Percentiles rank a stretch among this genome's conserved stretches.
These are phyloP conservation scores for Drosophila borealis DNA, from an alignment of 2,888 invertebrate species.

Conservation along the genomic window DNA sequence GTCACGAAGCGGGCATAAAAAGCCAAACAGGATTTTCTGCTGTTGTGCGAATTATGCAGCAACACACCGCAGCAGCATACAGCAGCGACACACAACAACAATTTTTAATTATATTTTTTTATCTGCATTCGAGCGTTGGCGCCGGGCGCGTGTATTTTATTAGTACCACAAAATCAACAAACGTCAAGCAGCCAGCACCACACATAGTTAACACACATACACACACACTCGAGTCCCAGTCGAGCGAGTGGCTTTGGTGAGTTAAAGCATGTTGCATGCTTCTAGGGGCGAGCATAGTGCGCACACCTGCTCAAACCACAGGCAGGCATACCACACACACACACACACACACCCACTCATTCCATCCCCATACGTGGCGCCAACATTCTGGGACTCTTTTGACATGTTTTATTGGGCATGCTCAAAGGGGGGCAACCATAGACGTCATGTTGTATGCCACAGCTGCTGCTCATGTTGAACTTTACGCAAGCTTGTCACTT, in stretches of 20 bases:
- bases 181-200: conserved; percentile 21
- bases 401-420: conserved; percentile 68
- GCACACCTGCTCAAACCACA: conserved; percentile 45
- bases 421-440: conserved; percentile 35
- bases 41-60: conserved; percentile 58
- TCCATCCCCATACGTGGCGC: conserved; percentile 13
- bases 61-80: conserved; percentile 17
- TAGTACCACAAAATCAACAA: conserved; percentile 61
- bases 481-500: conserved; percentile 28
- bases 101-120: conserved; percentile 77
- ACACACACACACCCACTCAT: conserved; percentile 9
- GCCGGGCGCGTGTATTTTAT: conserved; percentile 56
- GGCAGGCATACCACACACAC: background rate
- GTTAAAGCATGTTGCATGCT: conserved; percentile 49
- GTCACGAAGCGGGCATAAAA: conserved; percentile 76
- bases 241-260: conserved; percentile 14
- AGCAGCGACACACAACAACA: conserved; percentile 38
- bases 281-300: conserved; percentile 39
- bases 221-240: conserved; percentile 2
- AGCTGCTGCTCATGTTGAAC: conserved; percentile 18
- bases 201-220: background rate
- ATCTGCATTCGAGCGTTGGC: conserved; percentile 59
- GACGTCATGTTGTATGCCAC: conserved; percentile 52
- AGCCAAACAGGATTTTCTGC: conserved; percentile 61
- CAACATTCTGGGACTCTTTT: conserved; percentile 37